These are phyloP conservation scores for Nomada ferruginata DNA, from an alignment of 2,888 invertebrate genomes.

Conservation along the genomic window DNA sequence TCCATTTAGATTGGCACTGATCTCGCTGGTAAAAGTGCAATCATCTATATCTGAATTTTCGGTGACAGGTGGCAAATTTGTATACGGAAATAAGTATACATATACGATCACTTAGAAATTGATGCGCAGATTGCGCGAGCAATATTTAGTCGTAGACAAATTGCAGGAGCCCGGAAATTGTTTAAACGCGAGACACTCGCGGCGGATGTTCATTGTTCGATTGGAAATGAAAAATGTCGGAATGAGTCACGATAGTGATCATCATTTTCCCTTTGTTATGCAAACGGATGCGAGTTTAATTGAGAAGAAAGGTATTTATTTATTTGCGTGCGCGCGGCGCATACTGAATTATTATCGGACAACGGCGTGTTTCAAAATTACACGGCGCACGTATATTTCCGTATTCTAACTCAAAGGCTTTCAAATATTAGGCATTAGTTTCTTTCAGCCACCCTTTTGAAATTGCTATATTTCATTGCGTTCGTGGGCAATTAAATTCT, in stretches of 20 bases:
- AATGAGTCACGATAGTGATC: constrained; percentile 18
- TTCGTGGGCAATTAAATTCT: too few species aligned
- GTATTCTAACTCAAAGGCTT: too few species aligned
- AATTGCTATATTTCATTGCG: too few species aligned
- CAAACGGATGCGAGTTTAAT: constrained; percentile 18
- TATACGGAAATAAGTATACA: neutral
- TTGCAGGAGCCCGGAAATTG: constrained; percentile 23
- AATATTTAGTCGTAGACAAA: neutral
- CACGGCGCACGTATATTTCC: too few species aligned
- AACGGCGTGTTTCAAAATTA: neutral
- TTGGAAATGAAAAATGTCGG: constrained; percentile 30
- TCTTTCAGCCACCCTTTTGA: too few species aligned
- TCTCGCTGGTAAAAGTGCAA: too few species aligned
- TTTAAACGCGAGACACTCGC: constrained; percentile 13
- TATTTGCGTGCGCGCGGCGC: neutral
- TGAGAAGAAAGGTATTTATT: constrained; percentile 28
- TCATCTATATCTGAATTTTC: too few species aligned
- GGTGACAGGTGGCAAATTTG: too few species aligned
- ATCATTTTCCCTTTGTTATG: constrained; percentile 32
- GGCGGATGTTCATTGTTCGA: constrained; percentile 42
- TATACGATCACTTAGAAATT: neutral
- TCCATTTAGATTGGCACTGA: too few species aligned
- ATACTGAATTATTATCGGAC: constrained; percentile 8
- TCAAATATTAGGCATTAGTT: too few species aligned
- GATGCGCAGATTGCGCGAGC: neutral